Base-by-base conservation (phyloP, 2,888 invertebrate genomes). In the Bimastos eiseni region DNA sequence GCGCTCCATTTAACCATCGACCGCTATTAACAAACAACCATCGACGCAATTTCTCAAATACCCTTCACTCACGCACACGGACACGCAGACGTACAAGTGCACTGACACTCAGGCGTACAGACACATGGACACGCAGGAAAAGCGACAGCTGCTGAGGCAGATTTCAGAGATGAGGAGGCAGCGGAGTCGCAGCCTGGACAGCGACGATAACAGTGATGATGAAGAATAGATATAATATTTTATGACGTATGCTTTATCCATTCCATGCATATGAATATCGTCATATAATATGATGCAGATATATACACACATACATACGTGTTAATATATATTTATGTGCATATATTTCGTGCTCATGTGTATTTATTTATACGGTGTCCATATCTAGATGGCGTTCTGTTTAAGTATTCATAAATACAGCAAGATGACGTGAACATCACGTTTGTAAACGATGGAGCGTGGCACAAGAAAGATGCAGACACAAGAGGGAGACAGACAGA, bases 1-100 rank as follows among this genome's bases (percentile, higher is more conserved):
- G n/a, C 70, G 70, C n/a, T n/a, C 70, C 70, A 70, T 70, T 70
- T 70, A n/a, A 70, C 70, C 70, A 70, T 70, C 70, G 70, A 70
- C 70, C n/a, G 70, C 70, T 8, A n/a, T n/a, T 70, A 70, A n/a
- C n/a, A 70, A 70, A 70, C 30, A 70, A n/a, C 70, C 30, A 70
- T 70, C 70, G 70, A 70, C 70, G n/a, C n/a, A 49, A 70, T n/a
- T n/a, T n/a, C 70, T 70, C 70, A 70, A 70, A 70, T n/a, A 70
- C 70, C 70, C 70, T n/a, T 86, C 86, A 34, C 86, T 37, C 36
- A 86, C 86, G 21, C 86, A 86, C 86, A 86, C 86, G 17, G 21
- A 86, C 36, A 84, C 84, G 33, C 84, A 83, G n/a, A 83, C 83
- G 33, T 4, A 33, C 33, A 83, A 11, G 17, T 33, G 8, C 34